Conservation (phyloP, 2,113 vertebrate genomes). For the Lepidothrix coronata region DNA sequence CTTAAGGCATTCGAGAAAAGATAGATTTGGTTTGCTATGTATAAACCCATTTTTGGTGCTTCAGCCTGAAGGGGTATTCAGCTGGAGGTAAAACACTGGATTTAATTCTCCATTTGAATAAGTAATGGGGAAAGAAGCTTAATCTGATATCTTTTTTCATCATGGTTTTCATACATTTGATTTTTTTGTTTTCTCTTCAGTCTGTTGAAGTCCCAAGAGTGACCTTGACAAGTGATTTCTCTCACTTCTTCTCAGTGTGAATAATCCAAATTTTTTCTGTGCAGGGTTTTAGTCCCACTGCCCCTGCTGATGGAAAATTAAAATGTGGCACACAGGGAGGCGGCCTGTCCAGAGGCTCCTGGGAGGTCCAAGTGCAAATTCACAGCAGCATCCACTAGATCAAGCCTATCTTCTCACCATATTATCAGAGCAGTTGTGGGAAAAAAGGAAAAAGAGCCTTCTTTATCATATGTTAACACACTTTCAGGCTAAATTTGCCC, state of each 20-base stretch:
- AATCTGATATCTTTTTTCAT: not conserved
- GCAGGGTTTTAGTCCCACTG: not conserved
- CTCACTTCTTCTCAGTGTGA: conserved; percentile 7
- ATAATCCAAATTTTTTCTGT: conserved; percentile 42
- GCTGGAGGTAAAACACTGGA: not conserved
- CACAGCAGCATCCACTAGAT: not conserved
- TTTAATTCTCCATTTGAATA: not conserved
- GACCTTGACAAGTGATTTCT: conserved; percentile 34
- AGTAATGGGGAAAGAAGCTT: not conserved
- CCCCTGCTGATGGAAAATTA: not conserved
- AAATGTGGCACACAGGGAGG: not conserved
- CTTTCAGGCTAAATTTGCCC: not conserved
- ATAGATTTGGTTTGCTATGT: not conserved
- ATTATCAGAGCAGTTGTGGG: not conserved
- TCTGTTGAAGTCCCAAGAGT: not conserved
- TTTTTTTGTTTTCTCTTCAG: conserved; percentile 17
- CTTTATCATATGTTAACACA: not conserved
- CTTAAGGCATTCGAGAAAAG: not conserved
- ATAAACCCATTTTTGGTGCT: not conserved
- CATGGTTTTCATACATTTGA: not conserved
- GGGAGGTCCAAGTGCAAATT: not conserved
- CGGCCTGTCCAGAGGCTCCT: not conserved
- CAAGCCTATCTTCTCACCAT: not conserved
- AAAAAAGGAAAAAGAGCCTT: not conserved
- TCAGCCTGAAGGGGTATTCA: not conserved